These are phyloP conservation scores for Cephus pygmeus DNA, from an alignment of 2,888 invertebrate genomes.

Conservation along the genomic window DNA sequence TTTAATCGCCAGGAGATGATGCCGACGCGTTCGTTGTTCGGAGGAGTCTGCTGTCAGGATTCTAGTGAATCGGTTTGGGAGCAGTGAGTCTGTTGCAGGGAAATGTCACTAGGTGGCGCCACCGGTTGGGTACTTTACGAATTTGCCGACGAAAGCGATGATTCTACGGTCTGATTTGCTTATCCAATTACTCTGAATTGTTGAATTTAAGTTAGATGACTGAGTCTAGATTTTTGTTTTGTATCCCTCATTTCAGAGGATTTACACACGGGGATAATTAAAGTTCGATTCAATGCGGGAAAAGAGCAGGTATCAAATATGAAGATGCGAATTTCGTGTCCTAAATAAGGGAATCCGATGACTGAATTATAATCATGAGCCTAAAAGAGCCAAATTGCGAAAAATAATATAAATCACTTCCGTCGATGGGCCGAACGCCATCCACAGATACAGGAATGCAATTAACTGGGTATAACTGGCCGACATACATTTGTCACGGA, in stretches of 20 bases:
- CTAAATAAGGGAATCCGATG: neutral
- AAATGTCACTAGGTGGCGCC: neutral
- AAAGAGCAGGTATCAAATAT: neutral
- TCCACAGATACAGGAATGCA: neutral
- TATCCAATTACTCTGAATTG: neutral
- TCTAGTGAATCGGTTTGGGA: neutral
- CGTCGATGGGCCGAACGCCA: neutral
- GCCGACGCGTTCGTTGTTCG: neutral
- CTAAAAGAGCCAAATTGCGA: neutral
- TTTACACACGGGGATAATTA: neutral
- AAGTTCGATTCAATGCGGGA: neutral
- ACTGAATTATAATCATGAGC: neutral
- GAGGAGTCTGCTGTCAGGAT: neutral
- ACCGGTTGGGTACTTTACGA: neutral
- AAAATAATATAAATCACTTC: neutral
- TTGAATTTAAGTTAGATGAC: neutral
- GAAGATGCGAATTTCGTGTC: neutral
- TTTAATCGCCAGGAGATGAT: neutral
- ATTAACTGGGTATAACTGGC: neutral
- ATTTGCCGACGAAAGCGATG: neutral
- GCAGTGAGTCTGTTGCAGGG: neutral
- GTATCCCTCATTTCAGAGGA: neutral
- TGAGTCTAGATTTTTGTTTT: neutral
- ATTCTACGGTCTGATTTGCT: neutral
- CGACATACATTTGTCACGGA: neutral